Percentiles rank a stretch among this genome's conserved stretches.
These are phyloP conservation scores for Caiman crocodilus DNA, from an alignment of 2,797 vertebrate genomes.

Conservation along the genomic window DNA sequence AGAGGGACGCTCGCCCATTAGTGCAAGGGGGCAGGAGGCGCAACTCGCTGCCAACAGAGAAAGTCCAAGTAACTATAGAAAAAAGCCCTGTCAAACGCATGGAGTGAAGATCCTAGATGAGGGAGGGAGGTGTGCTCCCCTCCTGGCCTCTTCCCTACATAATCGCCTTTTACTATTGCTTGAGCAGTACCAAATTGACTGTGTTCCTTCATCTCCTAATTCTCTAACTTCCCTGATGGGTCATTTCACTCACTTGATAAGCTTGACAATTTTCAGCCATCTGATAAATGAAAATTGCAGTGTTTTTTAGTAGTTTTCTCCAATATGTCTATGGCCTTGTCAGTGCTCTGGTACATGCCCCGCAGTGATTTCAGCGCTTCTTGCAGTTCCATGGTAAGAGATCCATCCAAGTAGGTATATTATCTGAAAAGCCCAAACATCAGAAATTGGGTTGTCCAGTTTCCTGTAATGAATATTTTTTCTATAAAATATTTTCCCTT, in stretches of 20 bases:
- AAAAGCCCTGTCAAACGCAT: neutral
- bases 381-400: neutral
- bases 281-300: slow-evolving; percentile 42
- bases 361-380: neutral
- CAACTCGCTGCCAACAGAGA: neutral
- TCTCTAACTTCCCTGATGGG: slow-evolving; percentile 18
- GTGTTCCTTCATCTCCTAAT: neutral
- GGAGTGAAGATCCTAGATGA: neutral
- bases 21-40: neutral
- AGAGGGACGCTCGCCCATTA: neutral
- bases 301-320: slow-evolving; percentile 42
- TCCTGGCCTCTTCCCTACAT: neutral
- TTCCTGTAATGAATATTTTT: slow-evolving; percentile 56
- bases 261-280: slow-evolving; percentile 21
- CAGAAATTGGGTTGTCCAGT: slow-evolving; percentile 38
- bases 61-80: neutral
- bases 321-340: neutral
- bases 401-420: neutral
- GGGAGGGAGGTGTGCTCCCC: neutral
- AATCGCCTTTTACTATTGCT: neutral
- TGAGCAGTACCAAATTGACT: neutral
- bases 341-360: slow-evolving; percentile 16
- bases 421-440: slow-evolving; percentile 8
- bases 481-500: neutral
- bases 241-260: neutral